Evolutionary conservation across 2,113 vertebrate species (phyloP).

Genomic region (Hypanus sabinus): DNA sequence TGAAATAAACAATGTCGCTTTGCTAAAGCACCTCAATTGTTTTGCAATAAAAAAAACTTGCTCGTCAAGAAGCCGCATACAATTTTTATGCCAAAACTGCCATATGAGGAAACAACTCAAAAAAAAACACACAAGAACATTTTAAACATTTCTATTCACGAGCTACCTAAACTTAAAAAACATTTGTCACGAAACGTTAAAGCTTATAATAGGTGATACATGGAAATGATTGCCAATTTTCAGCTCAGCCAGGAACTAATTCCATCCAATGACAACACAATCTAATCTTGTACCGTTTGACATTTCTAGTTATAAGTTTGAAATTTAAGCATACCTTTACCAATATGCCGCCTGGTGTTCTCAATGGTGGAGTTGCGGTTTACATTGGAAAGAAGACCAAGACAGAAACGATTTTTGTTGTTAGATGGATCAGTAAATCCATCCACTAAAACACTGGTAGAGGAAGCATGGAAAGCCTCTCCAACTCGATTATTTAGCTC

Average conservation of each 20-base stretch:
- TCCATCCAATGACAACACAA: background rate
- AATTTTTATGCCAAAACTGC: background rate
- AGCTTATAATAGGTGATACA: background rate
- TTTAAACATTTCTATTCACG: background rate
- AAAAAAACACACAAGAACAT: background rate
- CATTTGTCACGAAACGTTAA: background rate
- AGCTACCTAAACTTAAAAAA: background rate
- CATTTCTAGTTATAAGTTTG: background rate
- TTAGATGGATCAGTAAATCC: conserved; percentile 95
- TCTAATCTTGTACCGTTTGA: background rate
- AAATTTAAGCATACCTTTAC: conserved; percentile 70
- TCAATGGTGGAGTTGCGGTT: conserved; percentile 95
- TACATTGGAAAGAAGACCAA: conserved; percentile 86
- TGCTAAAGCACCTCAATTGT: background rate
- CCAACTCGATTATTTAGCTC: conserved; percentile 92
- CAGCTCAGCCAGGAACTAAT: background rate
- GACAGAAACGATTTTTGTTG: conserved; percentile 94
- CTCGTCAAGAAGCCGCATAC: background rate
- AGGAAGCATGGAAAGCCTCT: conserved; percentile 90
- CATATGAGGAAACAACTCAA: background rate
- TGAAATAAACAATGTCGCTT: background rate
- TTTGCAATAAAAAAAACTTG: background rate
- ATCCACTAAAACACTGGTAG: conserved; percentile 89
- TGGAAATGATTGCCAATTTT: background rate
- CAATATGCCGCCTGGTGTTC: conserved; percentile 88